Evolutionary conservation across 1,140 invertebrate species (phyloP).

Genomic region (Diplogasteroides magnus): DNA sequence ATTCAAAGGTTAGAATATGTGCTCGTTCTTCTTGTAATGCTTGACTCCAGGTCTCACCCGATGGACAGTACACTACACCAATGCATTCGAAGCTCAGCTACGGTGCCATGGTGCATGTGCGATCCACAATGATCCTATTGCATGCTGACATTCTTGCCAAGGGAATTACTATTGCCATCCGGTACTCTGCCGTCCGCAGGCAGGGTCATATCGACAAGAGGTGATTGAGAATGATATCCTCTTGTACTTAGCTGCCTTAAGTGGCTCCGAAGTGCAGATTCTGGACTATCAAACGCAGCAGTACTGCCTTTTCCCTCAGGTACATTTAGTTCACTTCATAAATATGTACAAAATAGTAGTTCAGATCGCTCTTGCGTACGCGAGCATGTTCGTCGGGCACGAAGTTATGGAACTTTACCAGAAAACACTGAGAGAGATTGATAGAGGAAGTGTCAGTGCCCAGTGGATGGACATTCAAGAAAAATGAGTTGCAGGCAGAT

Average conservation of each 20-base stretch:
- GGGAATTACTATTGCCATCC: slow-evolving; percentile 55
- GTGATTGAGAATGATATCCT: not conserved
- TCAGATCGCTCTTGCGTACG: slow-evolving; percentile 69
- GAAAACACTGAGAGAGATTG: not conserved
- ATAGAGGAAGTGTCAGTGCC: not conserved
- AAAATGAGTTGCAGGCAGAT: not conserved
- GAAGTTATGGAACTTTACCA: slow-evolving; percentile 74
- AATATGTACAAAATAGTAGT: not conserved
- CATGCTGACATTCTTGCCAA: slow-evolving; percentile 44
- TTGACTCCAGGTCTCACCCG: slow-evolving; percentile 60
- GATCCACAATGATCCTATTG: slow-evolving; percentile 65
- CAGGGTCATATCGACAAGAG: slow-evolving; percentile 63
- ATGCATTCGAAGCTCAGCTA: slow-evolving; percentile 79
- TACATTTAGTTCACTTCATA: not conserved
- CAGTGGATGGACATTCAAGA: not conserved
- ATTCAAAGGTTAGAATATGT: slow-evolving; percentile 61
- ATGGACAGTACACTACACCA: slow-evolving; percentile 80
- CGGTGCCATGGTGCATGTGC: slow-evolving; percentile 86
- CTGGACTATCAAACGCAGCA: slow-evolving; percentile 87
- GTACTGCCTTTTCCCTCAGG: slow-evolving; percentile 75
- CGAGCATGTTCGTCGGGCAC: slow-evolving; percentile 68
- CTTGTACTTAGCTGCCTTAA: slow-evolving; percentile 56
- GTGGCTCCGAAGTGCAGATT: slow-evolving; percentile 76
- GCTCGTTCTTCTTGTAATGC: not conserved
- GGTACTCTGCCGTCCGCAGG: slow-evolving; percentile 77